Evolutionary conservation across 92 coral and sea anemone species (phyloP), one percentile per base, ranked within the genome.

Genomic region (Montipora capitata): DNA sequence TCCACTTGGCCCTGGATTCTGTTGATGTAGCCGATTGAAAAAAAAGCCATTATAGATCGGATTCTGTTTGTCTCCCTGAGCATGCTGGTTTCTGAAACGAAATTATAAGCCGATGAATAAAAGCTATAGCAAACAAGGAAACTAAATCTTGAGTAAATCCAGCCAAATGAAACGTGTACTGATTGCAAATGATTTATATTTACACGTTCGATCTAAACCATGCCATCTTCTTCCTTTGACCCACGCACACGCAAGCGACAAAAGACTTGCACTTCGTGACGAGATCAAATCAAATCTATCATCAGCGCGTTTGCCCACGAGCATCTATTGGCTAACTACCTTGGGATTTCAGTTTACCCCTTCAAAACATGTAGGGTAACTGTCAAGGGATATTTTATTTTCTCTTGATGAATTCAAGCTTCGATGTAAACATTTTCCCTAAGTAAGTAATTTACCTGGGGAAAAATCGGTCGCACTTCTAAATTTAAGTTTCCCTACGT

Each of bases 111-210:
- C 7, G 16, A 12, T 71, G 11, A 71, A 71, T 70, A 68, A 68
- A 68, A 27, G 39, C 18, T 38, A 68, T 14, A 27, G 42, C 9
- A 18, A 65, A 65, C 10, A 71, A 71, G 57, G 11, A 17, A 12
- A 12, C 10, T 3, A 40, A 71, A 71, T 40, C 12, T 71, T 39
- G 76, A 3, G 76, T 41, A 71, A 71, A 39, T 71, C 51, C 76
- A 71, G 67, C 67, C 43, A 56, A 54, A 76, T 35, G 67, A 76
- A 76, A 76, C 54, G 68, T 56, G 80, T 56, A 74, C 66, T 74
- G 79, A 76, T 76, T 76, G 80, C 67, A 76, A 76, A 54, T 54
- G 27, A 54, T 76, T 76, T 57, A 18, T 76, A 35, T 51, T 76
- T 56, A 57, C 80, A 76, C 2, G 68, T 76, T 76, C 48, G 67